Conservation (phyloP, 1,140 invertebrate species). For the Littorina saxatilis region DNA sequence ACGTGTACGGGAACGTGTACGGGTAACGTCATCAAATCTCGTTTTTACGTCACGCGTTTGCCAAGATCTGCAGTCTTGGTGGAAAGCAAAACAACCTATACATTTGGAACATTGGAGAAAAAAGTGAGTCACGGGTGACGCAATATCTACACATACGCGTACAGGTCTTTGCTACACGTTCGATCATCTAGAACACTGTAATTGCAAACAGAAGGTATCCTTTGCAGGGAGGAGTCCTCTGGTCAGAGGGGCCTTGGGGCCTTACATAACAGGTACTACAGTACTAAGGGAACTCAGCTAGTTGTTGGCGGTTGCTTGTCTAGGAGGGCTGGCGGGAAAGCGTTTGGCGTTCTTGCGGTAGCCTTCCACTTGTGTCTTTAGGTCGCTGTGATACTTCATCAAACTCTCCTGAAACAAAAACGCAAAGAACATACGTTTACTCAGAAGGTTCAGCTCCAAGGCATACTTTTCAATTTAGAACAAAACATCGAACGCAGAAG, state of each 20-base stretch:
- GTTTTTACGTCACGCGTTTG: too few species aligned
- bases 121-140: too few species aligned
- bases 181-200: not conserved
- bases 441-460: not conserved
- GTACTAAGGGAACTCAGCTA: too few species aligned
- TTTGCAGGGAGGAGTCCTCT: too few species aligned
- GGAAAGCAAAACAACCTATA: too few species aligned
- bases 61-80: too few species aligned
- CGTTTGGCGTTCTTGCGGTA: conserved; percentile 36
- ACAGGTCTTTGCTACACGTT: not conserved
- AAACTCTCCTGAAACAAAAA: conserved; percentile 48
- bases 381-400: conserved; percentile 33
- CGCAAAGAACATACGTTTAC: not conserved
- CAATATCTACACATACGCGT: too few species aligned
- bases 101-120: too few species aligned
- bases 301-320: not conserved
- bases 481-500: not conserved
- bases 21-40: too few species aligned
- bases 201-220: not conserved
- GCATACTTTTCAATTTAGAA: not conserved
- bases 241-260: too few species aligned
- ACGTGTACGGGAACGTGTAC: too few species aligned
- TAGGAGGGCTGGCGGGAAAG: not conserved
- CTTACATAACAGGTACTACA: not conserved
- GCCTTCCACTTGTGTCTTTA: conserved; percentile 42